These are phyloP conservation scores for Tribolium freemani DNA, from an alignment of 2,888 invertebrate species.

Conservation along the genomic window DNA sequence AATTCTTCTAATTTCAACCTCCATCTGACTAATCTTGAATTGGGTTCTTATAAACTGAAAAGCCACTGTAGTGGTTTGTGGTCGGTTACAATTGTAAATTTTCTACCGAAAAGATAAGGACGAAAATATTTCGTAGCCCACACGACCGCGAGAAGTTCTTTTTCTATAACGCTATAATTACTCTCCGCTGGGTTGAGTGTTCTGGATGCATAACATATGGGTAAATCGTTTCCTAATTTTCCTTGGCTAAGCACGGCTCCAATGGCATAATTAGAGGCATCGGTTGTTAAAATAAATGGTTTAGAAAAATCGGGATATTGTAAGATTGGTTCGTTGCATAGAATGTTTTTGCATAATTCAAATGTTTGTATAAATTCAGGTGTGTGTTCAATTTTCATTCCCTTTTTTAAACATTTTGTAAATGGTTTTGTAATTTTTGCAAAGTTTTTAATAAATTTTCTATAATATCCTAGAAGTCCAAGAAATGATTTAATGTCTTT, in stretches of 20 bases:
- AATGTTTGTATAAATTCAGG: not conserved
- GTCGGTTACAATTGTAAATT: slow-evolving; percentile 1
- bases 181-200: slow-evolving; percentile 6
- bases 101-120: slow-evolving; percentile 1
- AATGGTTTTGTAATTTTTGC: no score
- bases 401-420: not conserved
- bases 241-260: slow-evolving; percentile 6
- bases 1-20: slow-evolving; percentile 4
- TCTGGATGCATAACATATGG: slow-evolving; percentile 3
- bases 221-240: slow-evolving; percentile 1
- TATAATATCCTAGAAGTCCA: no score
- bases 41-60: slow-evolving; percentile 7
- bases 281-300: slow-evolving; percentile 10
- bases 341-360: not conserved
- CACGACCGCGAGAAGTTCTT: not conserved
- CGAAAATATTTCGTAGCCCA: slow-evolving; percentile 9
- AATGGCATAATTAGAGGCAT: slow-evolving; percentile 4
- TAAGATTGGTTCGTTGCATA: not conserved
- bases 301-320: slow-evolving; percentile 3
- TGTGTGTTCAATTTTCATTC: not conserved
- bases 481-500: no score
- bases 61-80: slow-evolving; percentile 4
- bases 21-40: not conserved
- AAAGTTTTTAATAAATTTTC: no score
- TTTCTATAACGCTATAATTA: no score